These are phyloP conservation scores for Protonemura montana DNA, from an alignment of 2,888 invertebrate species.

Conservation along the genomic window DNA sequence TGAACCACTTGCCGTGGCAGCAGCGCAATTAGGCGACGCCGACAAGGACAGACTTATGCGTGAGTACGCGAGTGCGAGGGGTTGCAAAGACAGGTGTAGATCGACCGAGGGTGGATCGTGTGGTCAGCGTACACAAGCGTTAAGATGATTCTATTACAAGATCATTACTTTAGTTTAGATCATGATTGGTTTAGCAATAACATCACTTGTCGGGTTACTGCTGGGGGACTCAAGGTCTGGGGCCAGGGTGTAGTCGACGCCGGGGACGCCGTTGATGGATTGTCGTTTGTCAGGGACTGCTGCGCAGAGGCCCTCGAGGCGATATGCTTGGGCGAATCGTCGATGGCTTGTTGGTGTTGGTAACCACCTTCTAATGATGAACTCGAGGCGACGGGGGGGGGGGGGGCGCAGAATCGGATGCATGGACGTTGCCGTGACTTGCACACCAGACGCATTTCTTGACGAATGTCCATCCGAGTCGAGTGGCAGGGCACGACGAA, in stretches of 20 bases:
- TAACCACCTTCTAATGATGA: too few species aligned
- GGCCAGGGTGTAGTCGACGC: background rate
- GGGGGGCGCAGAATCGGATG: too few species aligned
- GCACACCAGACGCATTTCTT: too few species aligned
- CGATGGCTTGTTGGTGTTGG: too few species aligned
- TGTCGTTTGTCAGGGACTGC: background rate
- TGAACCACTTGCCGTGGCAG: background rate
- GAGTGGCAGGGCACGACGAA: too few species aligned
- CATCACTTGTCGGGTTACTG: background rate
- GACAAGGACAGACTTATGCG: slow-evolving; percentile 16
- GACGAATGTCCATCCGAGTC: too few species aligned
- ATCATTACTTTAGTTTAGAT: background rate
- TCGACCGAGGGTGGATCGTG: background rate
- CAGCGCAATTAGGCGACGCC: slow-evolving; percentile 7
- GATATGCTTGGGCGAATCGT: too few species aligned
- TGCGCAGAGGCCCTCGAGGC: too few species aligned
- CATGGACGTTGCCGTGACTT: too few species aligned
- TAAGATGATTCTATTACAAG: background rate
- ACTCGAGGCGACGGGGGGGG: too few species aligned
- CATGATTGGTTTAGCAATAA: background rate
- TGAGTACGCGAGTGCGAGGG: background rate
- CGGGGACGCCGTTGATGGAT: background rate
- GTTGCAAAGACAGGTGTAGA: background rate
- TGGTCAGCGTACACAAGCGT: background rate
- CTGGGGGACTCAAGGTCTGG: too few species aligned